Conservation (phyloP, 2,888 invertebrate genomes). For the Strigamia transsilvanica region DNA sequence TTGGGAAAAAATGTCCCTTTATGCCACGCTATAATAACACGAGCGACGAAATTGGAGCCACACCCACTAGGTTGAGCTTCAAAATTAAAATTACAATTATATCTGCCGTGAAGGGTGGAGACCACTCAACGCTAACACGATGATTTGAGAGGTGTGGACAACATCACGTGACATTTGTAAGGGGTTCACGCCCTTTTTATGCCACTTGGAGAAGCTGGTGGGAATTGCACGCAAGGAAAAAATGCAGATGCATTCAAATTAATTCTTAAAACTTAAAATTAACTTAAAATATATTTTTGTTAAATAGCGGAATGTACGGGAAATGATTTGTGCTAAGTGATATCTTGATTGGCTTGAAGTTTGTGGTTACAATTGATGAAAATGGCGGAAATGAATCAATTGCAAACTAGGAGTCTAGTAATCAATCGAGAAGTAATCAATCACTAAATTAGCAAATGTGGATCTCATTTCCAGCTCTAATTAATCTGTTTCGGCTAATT, state of each 20-base stretch:
- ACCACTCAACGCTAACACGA: conserved; percentile 30
- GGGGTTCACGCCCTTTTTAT: conserved; percentile 30
- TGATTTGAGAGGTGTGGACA: conserved; percentile 30
- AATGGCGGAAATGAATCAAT: not conserved
- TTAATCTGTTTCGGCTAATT: conserved; percentile 18
- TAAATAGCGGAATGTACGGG: no score
- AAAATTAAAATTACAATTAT: conserved; percentile 30
- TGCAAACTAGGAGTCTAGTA: not conserved
- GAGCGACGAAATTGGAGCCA: conserved; percentile 30
- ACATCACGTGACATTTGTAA: conserved; percentile 16
- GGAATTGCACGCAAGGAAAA: conserved; percentile 3
- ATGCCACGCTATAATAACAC: not conserved
- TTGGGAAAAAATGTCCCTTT: not conserved
- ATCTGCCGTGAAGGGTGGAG: conserved; percentile 30
- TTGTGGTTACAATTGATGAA: conserved; percentile 15
- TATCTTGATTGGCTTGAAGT: conserved; percentile 15
- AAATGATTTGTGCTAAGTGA: not conserved
- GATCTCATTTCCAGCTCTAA: not conserved
- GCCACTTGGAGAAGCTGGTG: conserved; percentile 8
- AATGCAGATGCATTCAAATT: conserved; percentile 4
- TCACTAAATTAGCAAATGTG: conserved; percentile 13
- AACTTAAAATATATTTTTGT: no score
- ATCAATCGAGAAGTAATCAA: conserved; percentile 21
- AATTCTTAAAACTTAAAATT: not conserved
- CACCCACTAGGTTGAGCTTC: conserved; percentile 26